A percentile compares a stretch with the other conserved stretches of the same genome.
Conservation (phyloP, 2,888 invertebrate species). For the Apamea anceps region DNA sequence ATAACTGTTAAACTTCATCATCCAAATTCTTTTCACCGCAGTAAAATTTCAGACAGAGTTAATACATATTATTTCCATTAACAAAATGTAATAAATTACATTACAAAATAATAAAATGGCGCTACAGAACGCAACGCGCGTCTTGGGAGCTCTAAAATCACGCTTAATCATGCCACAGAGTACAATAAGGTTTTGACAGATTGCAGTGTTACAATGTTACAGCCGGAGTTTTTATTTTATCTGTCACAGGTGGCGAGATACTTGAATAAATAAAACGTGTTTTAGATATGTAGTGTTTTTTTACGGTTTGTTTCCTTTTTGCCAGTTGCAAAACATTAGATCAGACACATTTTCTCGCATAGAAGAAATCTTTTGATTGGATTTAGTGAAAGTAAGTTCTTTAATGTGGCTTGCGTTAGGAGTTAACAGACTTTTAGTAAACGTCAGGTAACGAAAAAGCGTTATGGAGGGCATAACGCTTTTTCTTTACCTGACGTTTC, state of each 20-base stretch:
- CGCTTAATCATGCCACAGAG: conserved; percentile 61
- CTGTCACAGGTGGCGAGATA: conserved; percentile 20
- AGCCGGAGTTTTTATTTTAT: conserved; percentile 39
- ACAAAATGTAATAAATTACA: conserved; percentile 41
- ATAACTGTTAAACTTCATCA: conserved; percentile 38
- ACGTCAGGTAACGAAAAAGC: too few species aligned
- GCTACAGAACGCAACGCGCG: conserved; percentile 35
- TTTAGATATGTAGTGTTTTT: neutral
- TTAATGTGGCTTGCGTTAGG: neutral
- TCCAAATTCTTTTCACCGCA: conserved; percentile 16
- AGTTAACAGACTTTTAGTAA: too few species aligned
- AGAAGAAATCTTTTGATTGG: neutral
- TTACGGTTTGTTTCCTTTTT: neutral
- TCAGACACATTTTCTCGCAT: neutral
- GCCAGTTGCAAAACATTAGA: neutral
- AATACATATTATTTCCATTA: conserved; percentile 45
- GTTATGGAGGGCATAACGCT: too few species aligned
- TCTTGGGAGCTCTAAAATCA: conserved; percentile 59
- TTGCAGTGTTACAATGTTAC: conserved; percentile 23
- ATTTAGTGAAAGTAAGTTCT: neutral
- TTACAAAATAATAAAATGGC: conserved; percentile 44
- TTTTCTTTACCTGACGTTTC: too few species aligned
- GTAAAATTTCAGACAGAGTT: conserved; percentile 25
- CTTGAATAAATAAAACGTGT: conserved; percentile 9
- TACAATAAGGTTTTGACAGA: conserved; percentile 55